phyloP scores from a whole-genome alignment of 2,797 vertebrate species.

The Varecia variegata region DNA sequence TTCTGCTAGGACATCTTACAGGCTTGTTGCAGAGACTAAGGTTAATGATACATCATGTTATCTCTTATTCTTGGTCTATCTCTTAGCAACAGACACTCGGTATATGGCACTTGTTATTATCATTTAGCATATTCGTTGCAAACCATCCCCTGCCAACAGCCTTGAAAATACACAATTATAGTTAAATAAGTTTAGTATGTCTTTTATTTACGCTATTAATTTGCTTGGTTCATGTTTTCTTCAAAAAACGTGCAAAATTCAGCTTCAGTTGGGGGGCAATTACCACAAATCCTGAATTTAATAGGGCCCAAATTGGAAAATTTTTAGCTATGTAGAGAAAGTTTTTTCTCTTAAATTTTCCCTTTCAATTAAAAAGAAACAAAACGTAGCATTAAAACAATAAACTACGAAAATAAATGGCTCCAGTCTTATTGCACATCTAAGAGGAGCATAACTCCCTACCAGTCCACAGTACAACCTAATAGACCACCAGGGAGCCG shows the following conservation, averaged over 20 bases:
- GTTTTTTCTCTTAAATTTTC: neutral
- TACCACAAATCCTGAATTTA: slow-evolving; percentile 9
- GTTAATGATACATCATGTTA: neutral
- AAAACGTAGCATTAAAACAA: neutral
- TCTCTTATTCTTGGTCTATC: neutral
- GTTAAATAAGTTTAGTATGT: neutral
- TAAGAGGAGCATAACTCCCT: neutral
- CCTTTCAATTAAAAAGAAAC: neutral
- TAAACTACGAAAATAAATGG: neutral
- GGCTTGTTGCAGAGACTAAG: neutral
- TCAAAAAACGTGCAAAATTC: neutral
- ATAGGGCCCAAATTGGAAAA: neutral
- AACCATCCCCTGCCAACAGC: neutral
- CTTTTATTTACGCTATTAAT: neutral
- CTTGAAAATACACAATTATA: neutral
- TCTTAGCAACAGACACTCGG: neutral
- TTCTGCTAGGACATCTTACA: neutral
- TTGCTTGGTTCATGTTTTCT: slow-evolving; percentile 20
- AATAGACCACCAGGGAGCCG: accelerated
- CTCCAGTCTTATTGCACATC: neutral
- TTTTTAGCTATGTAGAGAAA: neutral
- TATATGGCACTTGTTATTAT: neutral
- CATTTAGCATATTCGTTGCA: neutral
- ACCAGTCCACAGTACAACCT: neutral
- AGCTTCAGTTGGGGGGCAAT: neutral